phyloP scores from a whole-genome alignment of 1,140 invertebrate genomes.

The Vanessa atalanta region DNA sequence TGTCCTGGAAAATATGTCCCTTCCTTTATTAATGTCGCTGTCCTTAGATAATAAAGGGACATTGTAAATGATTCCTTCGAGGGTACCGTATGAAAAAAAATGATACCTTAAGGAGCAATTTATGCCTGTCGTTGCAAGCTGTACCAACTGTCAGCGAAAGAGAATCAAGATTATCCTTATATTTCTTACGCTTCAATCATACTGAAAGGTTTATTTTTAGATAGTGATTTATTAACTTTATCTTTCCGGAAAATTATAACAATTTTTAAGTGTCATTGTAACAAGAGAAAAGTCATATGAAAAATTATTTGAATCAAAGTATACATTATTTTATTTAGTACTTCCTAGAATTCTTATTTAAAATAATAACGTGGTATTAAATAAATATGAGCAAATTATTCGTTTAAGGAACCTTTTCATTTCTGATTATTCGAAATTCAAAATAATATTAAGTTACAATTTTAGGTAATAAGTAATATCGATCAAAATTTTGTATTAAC shows the following conservation, averaged over 20 bases:
- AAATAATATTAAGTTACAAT: too few species aligned
- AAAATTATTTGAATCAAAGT: too few species aligned
- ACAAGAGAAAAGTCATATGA: too few species aligned
- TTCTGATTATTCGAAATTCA: too few species aligned
- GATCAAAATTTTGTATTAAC: not conserved
- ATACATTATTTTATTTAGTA: too few species aligned
- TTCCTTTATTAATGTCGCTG: conserved; percentile 51
- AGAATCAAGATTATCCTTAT: conserved; percentile 22
- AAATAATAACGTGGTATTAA: too few species aligned
- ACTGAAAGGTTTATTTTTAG: conserved; percentile 29
- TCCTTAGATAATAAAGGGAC: conserved; percentile 56
- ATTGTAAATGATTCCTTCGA: conserved; percentile 54
- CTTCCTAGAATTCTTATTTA: too few species aligned
- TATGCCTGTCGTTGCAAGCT: conserved; percentile 47
- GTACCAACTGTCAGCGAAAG: conserved; percentile 26
- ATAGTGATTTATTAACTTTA: not conserved
- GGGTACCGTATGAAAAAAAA: conserved; percentile 49
- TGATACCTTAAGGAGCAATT: conserved; percentile 44
- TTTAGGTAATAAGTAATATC: too few species aligned
- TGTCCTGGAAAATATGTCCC: conserved; percentile 46
- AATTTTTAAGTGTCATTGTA: too few species aligned
- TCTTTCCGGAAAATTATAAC: not conserved
- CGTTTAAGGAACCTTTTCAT: too few species aligned
- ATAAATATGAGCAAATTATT: too few species aligned
- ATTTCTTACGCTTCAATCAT: conserved; percentile 20